Evolutionary conservation across 2,113 vertebrate species (phyloP).

Genomic region (Coryphaenoides rupestris): DNA sequence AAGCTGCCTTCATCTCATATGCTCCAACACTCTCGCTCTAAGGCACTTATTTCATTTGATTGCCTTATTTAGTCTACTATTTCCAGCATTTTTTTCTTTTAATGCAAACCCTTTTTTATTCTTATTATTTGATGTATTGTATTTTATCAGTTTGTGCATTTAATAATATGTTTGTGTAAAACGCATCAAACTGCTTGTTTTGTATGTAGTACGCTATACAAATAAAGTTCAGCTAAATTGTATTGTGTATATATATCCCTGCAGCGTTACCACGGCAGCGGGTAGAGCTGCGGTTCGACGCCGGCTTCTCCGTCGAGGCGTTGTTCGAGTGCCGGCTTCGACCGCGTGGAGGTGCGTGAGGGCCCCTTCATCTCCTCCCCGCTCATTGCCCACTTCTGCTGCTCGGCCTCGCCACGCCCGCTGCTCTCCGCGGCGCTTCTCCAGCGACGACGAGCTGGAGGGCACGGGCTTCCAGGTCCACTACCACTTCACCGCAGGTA

Average conservation of each 20-base stretch:
- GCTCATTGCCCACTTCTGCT: constrained; percentile 90
- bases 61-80: too few relatives aligned
- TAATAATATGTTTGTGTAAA: too few relatives aligned
- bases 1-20: too few relatives aligned
- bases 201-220: too few relatives aligned
- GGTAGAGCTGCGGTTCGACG: constrained; percentile 87
- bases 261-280: constrained; percentile 89
- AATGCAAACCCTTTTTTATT: too few relatives aligned
- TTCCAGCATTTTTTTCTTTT: too few relatives aligned
- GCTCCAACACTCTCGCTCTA: too few relatives aligned
- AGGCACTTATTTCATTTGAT: too few relatives aligned
- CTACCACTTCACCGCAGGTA: constrained; percentile 94
- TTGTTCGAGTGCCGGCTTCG: constrained; percentile 96
- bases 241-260: not conserved
- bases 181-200: too few relatives aligned
- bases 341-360: constrained; percentile 92
- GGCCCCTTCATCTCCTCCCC: constrained; percentile 95
- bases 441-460: constrained; percentile 93
- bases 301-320: constrained; percentile 86
- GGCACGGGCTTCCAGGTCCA: constrained; percentile 89
- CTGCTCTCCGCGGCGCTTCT: constrained; percentile 91
- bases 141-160: too few relatives aligned
- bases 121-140: too few relatives aligned
- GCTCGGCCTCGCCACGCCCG: constrained; percentile 79
- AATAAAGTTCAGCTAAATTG: too few relatives aligned